Evolutionary conservation across 2,797 vertebrate genomes (phyloP).

Genomic region (Craterocephalus amniculus): DNA sequence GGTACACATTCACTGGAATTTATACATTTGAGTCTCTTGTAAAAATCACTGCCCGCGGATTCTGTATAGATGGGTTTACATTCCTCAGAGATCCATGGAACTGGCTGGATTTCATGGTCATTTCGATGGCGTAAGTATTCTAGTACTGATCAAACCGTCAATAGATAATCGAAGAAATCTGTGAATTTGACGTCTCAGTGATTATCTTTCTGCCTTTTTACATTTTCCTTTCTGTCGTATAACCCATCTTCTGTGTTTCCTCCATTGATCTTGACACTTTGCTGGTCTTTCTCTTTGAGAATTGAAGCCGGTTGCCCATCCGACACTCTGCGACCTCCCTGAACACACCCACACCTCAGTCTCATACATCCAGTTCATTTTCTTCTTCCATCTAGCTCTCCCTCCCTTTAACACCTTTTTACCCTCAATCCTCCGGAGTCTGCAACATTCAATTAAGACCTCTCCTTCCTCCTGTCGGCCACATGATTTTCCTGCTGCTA

Average conservation of each 20-base stretch:
- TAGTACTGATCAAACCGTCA: slow-evolving; percentile 8
- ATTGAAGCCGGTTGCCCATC: slow-evolving; percentile 57
- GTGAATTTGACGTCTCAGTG: slow-evolving; percentile 15
- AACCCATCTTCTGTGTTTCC: slow-evolving; percentile 60
- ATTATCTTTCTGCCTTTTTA: slow-evolving; percentile 26
- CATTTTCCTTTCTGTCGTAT: slow-evolving; percentile 45
- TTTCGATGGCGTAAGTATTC: slow-evolving; percentile 99
- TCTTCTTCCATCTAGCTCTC: slow-evolving; percentile 40
- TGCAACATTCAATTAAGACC: slow-evolving; percentile 37
- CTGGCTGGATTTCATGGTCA: slow-evolving; percentile 99
- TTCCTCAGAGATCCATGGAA: slow-evolving; percentile 99
- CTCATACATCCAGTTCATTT: slow-evolving; percentile 44
- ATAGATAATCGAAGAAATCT: background rate
- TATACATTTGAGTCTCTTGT: slow-evolving; percentile 98
- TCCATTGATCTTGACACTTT: slow-evolving; percentile 44
- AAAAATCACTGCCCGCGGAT: slow-evolving; percentile 98
- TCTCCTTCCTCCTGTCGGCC: slow-evolving; percentile 10
- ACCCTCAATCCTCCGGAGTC: slow-evolving; percentile 38
- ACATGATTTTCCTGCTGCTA: slow-evolving; percentile 5
- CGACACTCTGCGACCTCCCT: slow-evolving; percentile 38
- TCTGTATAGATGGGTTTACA: slow-evolving; percentile 99
- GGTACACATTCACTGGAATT: slow-evolving; percentile 99
- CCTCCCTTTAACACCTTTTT: slow-evolving; percentile 35
- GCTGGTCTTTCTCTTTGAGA: slow-evolving; percentile 65
- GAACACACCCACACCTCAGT: slow-evolving; percentile 39